Evolutionary conservation across 2,888 invertebrate genomes (phyloP), one percentile per base, ranked within the genome.

Genomic region (Andrena dorsata): DNA sequence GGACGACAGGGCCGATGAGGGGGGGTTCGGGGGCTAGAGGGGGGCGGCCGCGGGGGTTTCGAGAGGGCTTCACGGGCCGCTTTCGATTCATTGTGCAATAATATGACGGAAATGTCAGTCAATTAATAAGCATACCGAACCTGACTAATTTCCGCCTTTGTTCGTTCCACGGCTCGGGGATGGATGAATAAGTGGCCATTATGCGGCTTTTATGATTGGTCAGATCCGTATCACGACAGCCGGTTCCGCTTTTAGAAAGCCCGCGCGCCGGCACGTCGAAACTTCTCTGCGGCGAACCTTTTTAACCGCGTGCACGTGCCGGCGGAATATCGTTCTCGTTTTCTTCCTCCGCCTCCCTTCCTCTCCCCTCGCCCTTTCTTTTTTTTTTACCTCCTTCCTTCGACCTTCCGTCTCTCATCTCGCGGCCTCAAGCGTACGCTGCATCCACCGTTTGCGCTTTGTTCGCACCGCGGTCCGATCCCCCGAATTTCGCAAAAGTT

Each of bases 91-190:
- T 79, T 85, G 88, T 84, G 87, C 83, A 88, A 88, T 92, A 92
- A 93, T 93, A 93, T 93, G 93, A 93, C 93, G 93, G 93, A 93
- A 94, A 94, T 88, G 93, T 92, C 93, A 94, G 93, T 93, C 93
- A 93, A 93, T 94, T 93, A 93, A 93, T 93, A 93, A 93, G 91
- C 93, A 93, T 92, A 93, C 92, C 92, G 91, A 92, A 93, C 92
- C 93, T 93, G 93, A 93, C 93, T 93, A 92, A 93, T 94, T 93
- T 93, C 93, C 92, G 92, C 90, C 90, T 92, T 93, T 92, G 92
- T 92, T 90, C 87, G 89, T 83, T 84, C 83, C 83, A 86, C 84
- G 85, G 82, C 77, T 76, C 41, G 41, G 85, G 86, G 83, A 88
- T 82, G 83, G 90, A 91, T 91, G 93, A 92, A 92, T 92, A 92